Percentiles rank a stretch among this genome's conserved stretches.
phyloP scores from a whole-genome alignment of 2,113 vertebrate species.

The Alaudala cheleensis region DNA sequence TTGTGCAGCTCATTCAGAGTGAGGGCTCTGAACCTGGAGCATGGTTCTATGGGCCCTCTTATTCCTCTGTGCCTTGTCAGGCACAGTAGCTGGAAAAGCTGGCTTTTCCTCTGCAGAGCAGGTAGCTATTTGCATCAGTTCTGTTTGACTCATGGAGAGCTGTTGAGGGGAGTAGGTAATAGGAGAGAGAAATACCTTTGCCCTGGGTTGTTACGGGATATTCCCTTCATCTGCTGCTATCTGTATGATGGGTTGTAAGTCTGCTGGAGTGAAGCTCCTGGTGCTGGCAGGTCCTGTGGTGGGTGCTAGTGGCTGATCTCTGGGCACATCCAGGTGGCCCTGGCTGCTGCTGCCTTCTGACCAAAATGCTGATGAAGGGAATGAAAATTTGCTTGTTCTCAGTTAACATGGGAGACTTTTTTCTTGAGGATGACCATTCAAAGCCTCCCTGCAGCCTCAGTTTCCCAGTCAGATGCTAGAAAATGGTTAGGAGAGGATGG shows the following conservation, averaged over 20 bases:
- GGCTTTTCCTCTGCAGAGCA: not conserved
- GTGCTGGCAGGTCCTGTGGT: not conserved
- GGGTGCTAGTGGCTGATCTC: not conserved
- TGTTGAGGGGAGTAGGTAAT: not conserved
- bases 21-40: not conserved
- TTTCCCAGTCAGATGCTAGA: not conserved
- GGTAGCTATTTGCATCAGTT: not conserved
- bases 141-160: not conserved
- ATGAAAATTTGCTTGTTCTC: not conserved
- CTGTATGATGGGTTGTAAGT: not conserved
- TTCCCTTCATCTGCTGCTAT: not conserved
- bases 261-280: not conserved
- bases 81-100: not conserved
- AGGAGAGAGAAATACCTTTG: not conserved
- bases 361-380: not conserved
- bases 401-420: not conserved
- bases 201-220: not conserved
- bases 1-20: not conserved
- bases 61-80: fast-evolving
- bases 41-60: not conserved
- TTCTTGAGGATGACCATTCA: not conserved
- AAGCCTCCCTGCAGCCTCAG: not conserved
- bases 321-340: not conserved
- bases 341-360: not conserved
- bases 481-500: not conserved